Base-by-base conservation (phyloP, 2,113 vertebrate species). In the Oceanodroma tethys region DNA sequence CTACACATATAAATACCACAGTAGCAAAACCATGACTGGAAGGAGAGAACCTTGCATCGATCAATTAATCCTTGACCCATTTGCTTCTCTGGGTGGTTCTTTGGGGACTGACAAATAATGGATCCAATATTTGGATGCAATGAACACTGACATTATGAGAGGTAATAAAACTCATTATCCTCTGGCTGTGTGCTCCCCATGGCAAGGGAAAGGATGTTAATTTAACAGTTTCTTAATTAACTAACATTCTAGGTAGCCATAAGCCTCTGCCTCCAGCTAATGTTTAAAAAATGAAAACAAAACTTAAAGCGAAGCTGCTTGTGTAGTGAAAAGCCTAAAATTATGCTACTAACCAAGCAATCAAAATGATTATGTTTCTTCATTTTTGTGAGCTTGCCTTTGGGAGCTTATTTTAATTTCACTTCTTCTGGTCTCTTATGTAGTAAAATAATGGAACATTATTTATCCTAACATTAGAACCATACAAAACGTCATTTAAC, bases 151-250 rank as follows among this genome's bases (percentile, higher is more conserved):
- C 97, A 92, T 97, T 93, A 96, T 93, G 95, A 95, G 96, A 98
- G 91, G 96, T 98, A 98, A 98, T 98, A 98, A 98, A 98, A 96
- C 95, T 97, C 93, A 96, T 98, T 97, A 97, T 97, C 84, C 89
- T 93, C 68, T 75, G 93, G 81, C 74, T 91, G 81, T 96, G 79
- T 81, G 56, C 63, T 98, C 86, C 95, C 95, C 66, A 16, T 93
- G 88, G 95, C 95, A 92, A 96, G 74, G 81, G 45, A 90, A 71
- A 96, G 74, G 78, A 93, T 53, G 74, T 80, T 95, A 86, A 98
- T 97, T 96, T 97, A 92, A 62, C 6, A 9, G 20, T 56, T 67
- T 70, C 74, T 75, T 59, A 93, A 93, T 97, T 97, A 98, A 95
- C 47, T 81, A 79, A 72, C 60, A 82, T 94, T 86, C 55, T 72